These are phyloP conservation scores for Brachypalpus laphriformis DNA, from an alignment of 2,888 invertebrate genomes.

Conservation along the genomic window DNA sequence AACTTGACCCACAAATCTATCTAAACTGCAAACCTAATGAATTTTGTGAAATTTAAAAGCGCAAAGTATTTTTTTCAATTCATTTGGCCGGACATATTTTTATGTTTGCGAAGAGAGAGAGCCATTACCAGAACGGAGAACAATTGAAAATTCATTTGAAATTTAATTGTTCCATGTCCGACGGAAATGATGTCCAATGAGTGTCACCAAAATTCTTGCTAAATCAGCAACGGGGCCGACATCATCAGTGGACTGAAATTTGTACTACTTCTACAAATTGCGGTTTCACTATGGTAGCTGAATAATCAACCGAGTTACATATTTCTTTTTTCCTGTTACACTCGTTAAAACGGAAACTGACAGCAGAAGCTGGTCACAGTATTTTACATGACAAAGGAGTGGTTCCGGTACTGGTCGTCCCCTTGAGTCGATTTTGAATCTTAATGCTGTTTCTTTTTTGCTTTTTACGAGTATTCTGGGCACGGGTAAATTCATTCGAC, in stretches of 20 bases:
- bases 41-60: constrained; percentile 28
- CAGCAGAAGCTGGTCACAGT: constrained; percentile 56
- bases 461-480: constrained; percentile 15
- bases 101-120: neutral
- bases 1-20: neutral
- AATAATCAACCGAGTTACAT: constrained; percentile 69
- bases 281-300: constrained; percentile 49
- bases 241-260: constrained; percentile 34
- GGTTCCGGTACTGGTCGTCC: constrained; percentile 37
- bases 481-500: neutral
- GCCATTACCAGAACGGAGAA: constrained; percentile 34
- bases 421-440: constrained; percentile 60
- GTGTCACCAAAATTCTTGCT: constrained; percentile 51
- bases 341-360: constrained; percentile 64
- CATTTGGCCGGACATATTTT: neutral
- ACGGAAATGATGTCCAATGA: constrained; percentile 63
- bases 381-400: constrained; percentile 65
- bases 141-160: constrained; percentile 63
- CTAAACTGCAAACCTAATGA: neutral
- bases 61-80: constrained; percentile 9
- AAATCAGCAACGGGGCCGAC: constrained; percentile 55
- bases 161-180: constrained; percentile 64
- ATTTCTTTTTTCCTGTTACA: constrained; percentile 54
- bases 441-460: constrained; percentile 43
- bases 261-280: constrained; percentile 34